These are phyloP conservation scores for Anthopleura sola DNA, from an alignment of 64 coral and sea anemone genomes.

Conservation along the genomic window DNA sequence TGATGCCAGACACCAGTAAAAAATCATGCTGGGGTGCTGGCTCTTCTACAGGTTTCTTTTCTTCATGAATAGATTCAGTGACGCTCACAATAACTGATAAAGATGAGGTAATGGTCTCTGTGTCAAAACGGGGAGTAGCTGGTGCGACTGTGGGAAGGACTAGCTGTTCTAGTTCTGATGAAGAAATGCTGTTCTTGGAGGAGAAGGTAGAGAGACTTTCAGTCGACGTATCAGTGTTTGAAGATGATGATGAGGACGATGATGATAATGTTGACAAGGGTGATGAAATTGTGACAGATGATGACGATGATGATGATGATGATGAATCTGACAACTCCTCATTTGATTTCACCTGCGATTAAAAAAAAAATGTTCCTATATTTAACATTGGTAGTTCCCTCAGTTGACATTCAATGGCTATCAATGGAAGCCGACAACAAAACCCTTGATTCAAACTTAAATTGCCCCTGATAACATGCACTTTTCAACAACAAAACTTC, in stretches of 20 bases:
- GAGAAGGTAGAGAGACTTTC: background rate
- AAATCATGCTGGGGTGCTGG: background rate
- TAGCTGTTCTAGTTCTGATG: constrained; percentile 61
- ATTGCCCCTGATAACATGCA: no score
- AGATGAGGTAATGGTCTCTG: constrained; percentile 2
- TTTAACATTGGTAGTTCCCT: no score
- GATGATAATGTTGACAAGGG: background rate
- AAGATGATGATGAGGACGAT: background rate
- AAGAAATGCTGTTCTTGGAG: background rate
- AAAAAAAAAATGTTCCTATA: background rate
- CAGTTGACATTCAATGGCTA: no score
- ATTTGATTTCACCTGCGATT: background rate
- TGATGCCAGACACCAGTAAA: background rate
- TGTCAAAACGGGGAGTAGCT: constrained; percentile 68
- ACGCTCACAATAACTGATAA: constrained; percentile 29
- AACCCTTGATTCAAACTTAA: no score
- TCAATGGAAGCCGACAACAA: no score
- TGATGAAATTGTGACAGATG: background rate
- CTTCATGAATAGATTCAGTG: constrained; percentile 6
- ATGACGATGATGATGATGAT: background rate
- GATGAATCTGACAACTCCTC: background rate
- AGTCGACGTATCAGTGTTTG: background rate
- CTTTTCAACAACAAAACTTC: no score
- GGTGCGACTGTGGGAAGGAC: constrained; percentile 64
- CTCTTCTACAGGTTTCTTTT: background rate